These are phyloP conservation scores for Corvus cornix DNA, from an alignment of 2,113 vertebrate species.

Conservation along the genomic window DNA sequence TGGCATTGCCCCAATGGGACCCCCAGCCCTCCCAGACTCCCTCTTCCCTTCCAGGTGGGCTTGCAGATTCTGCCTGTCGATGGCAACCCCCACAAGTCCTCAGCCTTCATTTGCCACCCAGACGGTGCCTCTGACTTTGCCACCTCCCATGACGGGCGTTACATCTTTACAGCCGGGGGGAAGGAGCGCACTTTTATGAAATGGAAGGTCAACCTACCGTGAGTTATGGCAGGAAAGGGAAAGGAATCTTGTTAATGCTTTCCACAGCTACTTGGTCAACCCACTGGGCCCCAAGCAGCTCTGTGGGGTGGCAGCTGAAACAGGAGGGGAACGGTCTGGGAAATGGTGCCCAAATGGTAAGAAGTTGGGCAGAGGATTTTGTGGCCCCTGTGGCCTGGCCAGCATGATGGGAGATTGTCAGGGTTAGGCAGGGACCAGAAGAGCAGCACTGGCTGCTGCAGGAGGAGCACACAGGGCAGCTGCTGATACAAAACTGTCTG, in stretches of 20 bases:
- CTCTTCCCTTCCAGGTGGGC: conserved; percentile 79
- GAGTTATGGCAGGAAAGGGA: not conserved
- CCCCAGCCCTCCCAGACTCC: not conserved
- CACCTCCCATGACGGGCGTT: conserved; percentile 79
- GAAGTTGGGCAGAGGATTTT: not conserved
- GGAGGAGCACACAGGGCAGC: not conserved
- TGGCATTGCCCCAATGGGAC: not conserved
- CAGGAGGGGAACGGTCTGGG: not conserved
- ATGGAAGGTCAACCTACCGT: conserved; percentile 87
- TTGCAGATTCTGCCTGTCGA: conserved; percentile 91
- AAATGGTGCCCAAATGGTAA: not conserved
- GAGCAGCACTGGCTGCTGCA: not conserved
- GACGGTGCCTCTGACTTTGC: conserved; percentile 74
- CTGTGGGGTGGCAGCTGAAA: not conserved
- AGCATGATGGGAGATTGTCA: not conserved
- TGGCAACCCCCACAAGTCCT: conserved; percentile 91
- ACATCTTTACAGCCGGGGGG: conserved; percentile 86
- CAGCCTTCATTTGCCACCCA: conserved; percentile 85
- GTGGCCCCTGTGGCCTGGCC: not conserved
- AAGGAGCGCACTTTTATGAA: conserved; percentile 77
- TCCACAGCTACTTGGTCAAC: not conserved
- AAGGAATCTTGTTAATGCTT: not conserved
- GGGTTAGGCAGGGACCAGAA: not conserved
- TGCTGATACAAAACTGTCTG: not conserved
- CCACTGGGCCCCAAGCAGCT: not conserved